Conservation (phyloP, 1,140 invertebrate species). For the Dinothrombium tinctorium region DNA sequence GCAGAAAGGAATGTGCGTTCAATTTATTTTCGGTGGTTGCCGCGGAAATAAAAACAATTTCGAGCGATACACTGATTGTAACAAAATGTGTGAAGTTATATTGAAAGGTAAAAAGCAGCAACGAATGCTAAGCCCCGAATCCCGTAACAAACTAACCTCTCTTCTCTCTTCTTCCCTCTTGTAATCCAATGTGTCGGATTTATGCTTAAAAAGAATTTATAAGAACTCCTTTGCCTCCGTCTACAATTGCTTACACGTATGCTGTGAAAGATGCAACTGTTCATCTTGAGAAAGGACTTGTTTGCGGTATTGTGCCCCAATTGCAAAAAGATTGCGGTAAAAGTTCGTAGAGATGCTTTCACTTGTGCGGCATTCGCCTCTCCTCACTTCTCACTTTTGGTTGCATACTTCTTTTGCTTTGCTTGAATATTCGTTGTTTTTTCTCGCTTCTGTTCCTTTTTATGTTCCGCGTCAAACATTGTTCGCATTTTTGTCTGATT, state of each 20-base stretch:
- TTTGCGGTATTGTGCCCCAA: constrained; percentile 13
- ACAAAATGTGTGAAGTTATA: constrained; percentile 32
- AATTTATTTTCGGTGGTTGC: constrained; percentile 69
- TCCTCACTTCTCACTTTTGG: no score
- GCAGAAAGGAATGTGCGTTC: constrained; percentile 40
- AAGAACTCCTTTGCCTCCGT: constrained; percentile 13
- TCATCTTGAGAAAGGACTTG: constrained; percentile 15
- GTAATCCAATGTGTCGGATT: not conserved
- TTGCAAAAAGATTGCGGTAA: no score
- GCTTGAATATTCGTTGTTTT: no score
- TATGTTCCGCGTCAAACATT: no score
- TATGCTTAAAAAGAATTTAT: constrained; percentile 12
- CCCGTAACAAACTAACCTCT: no score
- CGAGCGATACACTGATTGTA: constrained; percentile 45
- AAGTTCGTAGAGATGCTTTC: no score
- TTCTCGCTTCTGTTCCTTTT: no score
- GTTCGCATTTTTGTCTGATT: not conserved
- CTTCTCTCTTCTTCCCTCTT: not conserved
- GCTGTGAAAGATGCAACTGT: constrained; percentile 14
- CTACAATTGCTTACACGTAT: constrained; percentile 13
- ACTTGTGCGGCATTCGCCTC: no score
- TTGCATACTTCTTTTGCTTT: no score
- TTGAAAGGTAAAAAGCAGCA: constrained; percentile 18
- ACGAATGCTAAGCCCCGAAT: no score
- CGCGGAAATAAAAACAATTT: constrained; percentile 74